A percentile compares a stretch with the other conserved stretches of the same genome.
Conservation (phyloP, 2,888 invertebrate species). For the Ypsolopha scabrella region DNA sequence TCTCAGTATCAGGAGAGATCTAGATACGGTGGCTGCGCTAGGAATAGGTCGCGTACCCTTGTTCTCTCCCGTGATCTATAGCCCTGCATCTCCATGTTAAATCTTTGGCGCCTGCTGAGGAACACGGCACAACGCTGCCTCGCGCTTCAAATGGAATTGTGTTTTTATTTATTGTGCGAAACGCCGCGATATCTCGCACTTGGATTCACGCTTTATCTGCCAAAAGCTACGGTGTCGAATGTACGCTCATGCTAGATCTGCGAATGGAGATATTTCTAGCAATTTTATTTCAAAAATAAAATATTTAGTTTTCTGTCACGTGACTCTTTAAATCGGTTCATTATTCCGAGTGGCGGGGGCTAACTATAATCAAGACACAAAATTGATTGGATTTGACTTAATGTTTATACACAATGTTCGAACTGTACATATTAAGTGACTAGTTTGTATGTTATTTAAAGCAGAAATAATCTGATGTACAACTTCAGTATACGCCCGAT, state of each 20-base stretch:
- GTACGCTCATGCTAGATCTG: neutral
- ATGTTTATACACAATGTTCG: conserved; percentile 10
- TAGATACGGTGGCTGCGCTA: conserved; percentile 59
- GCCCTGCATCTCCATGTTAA: conserved; percentile 66
- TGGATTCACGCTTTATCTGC: conserved; percentile 63
- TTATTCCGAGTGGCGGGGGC: neutral
- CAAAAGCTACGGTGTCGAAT: conserved; percentile 42
- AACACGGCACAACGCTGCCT: conserved; percentile 62
- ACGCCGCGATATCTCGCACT: conserved; percentile 62
- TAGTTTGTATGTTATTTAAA: conserved; percentile 27
- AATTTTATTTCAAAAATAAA: neutral
- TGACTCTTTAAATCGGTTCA: neutral
- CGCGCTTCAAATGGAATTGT: conserved; percentile 67
- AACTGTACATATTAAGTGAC: conserved; percentile 40
- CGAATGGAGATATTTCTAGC: too few relatives aligned
- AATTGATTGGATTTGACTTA: neutral
- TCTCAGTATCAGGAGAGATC: conserved; percentile 57
- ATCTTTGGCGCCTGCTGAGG: conserved; percentile 70
- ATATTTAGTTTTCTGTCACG: neutral
- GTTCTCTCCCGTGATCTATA: conserved; percentile 62
- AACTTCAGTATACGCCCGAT: conserved; percentile 66
- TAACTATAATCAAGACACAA: neutral
- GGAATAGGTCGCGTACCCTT: conserved; percentile 67
- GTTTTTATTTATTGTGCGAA: conserved; percentile 71
- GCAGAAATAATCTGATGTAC: conserved; percentile 59